phyloP scores from a whole-genome alignment of 37 sponge, comb jelly and placozoan genomes.

The Axinella damicornis region DNA sequence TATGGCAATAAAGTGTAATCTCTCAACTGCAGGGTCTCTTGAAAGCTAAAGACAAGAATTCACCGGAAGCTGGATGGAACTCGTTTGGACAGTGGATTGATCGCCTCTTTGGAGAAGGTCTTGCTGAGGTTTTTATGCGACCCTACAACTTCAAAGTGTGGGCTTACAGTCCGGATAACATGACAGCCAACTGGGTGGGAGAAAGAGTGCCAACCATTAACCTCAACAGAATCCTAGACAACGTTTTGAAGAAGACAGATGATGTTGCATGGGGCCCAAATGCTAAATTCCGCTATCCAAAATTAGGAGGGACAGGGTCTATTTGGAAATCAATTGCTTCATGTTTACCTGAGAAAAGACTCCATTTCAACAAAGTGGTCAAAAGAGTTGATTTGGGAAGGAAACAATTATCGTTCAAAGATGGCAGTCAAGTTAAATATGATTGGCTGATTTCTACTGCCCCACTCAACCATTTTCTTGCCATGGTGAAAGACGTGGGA shows the following conservation, averaged over 20 bases:
- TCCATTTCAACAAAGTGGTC: too few species aligned
- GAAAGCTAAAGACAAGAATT: background rate
- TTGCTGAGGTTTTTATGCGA: slow-evolving; percentile 28
- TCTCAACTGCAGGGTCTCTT: slow-evolving; percentile 6
- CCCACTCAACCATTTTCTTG: too few species aligned
- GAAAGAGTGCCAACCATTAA: slow-evolving; percentile 23
- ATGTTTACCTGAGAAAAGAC: background rate
- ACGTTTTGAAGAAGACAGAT: slow-evolving; percentile 3
- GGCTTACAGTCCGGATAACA: slow-evolving; percentile 14
- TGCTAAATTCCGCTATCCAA: slow-evolving; percentile 22
- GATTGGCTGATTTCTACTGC: too few species aligned
- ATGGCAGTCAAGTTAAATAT: too few species aligned
- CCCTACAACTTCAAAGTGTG: slow-evolving; percentile 42
- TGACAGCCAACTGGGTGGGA: slow-evolving; percentile 40
- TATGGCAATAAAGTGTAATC: background rate
- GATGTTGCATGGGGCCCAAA: slow-evolving; percentile 41
- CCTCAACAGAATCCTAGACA: slow-evolving; percentile 5
- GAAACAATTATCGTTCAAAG: too few species aligned
- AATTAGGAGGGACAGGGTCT: slow-evolving; percentile 30
- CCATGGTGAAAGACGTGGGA: too few species aligned
- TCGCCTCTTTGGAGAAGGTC: slow-evolving; percentile 34
- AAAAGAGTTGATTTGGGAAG: too few species aligned
- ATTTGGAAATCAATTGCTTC: slow-evolving; percentile 15
- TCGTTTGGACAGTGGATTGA: too few species aligned
- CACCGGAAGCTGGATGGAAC: background rate